Evolutionary conservation across 1,140 invertebrate genomes (phyloP), one percentile per base, ranked within the genome.

Genomic region (Zaprionus kolodkinae): DNA sequence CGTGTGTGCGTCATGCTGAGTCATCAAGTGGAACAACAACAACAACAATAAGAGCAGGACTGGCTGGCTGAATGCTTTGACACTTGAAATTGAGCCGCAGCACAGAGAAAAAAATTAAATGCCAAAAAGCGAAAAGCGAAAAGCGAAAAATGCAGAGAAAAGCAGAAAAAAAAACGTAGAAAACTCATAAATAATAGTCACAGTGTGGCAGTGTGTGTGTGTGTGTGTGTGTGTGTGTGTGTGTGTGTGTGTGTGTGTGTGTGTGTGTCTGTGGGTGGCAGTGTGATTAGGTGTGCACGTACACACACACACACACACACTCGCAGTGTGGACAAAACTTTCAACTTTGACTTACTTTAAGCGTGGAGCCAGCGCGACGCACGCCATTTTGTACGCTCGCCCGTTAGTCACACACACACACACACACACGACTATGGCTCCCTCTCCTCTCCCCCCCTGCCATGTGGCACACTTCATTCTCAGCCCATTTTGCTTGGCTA

Each of bases 1-100:
- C 36, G 21, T 50, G 63, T 56, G 45, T 62, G 40, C 36, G 70
- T 57, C 57, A 45, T 66, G 83, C 84, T 88, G 83, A 87, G 72
- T 87, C 83, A 87, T 79, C 83, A 81, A 68, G 66, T 68, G 52
- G 50, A 40, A n/a, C 38, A 40, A 9, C 45, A 50, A 21, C 45
- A 50, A 50, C 17, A 50, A 21, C 17, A 40, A 2, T 6, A 64
- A 50, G 59, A 64, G 64, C 65, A 66, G 21, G 21, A 2, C 21
- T 21, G 21, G 52, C 62, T 35, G 48, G 48, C 50, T 59, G 66
- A 56, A 69, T 67, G 69, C 78, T 87, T 83, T 87, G 84, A 83
- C 83, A 88, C 83, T 87, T 80, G 63, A 88, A 87, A 87, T 87
- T 83, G 84, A 87, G 83, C 83, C 83, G 72, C 79, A 83, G 66